Conservation (phyloP, 2,797 vertebrate genomes). For the Atherinosoma microstoma region DNA sequence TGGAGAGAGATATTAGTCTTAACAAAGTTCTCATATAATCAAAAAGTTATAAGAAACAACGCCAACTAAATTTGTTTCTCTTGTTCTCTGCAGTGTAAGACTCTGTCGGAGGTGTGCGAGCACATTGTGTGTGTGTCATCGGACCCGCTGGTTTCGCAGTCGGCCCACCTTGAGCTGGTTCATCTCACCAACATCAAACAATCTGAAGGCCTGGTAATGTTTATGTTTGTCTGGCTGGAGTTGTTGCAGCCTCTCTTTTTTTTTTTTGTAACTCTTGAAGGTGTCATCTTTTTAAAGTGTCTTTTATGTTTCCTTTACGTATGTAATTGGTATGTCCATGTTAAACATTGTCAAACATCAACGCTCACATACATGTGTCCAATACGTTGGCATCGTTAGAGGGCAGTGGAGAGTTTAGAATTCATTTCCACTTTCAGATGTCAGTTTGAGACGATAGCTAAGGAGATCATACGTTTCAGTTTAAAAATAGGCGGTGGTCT, state of each 20-base stretch:
- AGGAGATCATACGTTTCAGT: too few relatives aligned
- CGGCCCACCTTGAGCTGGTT: conserved; percentile 95
- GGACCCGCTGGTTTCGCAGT: conserved; percentile 81
- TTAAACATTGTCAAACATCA: too few relatives aligned
- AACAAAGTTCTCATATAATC: neutral
- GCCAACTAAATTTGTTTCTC: neutral
- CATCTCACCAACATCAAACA: conserved; percentile 95
- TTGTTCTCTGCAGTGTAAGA: conserved; percentile 87
- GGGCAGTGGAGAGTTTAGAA: neutral
- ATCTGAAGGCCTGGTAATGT: conserved; percentile 94
- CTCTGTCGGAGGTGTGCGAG: conserved; percentile 92
- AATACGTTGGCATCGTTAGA: neutral
- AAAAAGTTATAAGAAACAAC: neutral
- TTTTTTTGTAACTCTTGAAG: neutral
- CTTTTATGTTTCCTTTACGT: too few relatives aligned
- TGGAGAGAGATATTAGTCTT: neutral
- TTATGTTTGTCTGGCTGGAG: conserved; percentile 12
- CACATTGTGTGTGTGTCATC: conserved; percentile 93
- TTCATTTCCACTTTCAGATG: neutral
- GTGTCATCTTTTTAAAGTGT: too few relatives aligned
- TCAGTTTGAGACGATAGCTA: neutral
- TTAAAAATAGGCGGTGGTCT: neutral
- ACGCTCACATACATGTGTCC: too few relatives aligned
- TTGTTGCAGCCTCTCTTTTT: neutral
- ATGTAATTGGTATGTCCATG: too few relatives aligned